Evolutionary conservation across 2,888 invertebrate species (phyloP).

Genomic region (Pachydiplax longipennis): DNA sequence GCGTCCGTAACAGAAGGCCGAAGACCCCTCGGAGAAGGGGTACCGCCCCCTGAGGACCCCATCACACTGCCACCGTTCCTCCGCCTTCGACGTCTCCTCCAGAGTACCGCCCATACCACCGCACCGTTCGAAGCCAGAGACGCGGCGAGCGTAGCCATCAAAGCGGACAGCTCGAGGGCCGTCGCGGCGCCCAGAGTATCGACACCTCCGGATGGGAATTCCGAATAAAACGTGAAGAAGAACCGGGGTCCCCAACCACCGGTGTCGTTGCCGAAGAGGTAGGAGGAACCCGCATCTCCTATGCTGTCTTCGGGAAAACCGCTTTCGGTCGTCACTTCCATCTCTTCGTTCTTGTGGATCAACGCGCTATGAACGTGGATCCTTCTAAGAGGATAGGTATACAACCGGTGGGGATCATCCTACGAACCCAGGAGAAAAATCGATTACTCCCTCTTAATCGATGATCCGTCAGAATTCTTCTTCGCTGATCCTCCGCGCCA

Average conservation of each 20-base stretch:
- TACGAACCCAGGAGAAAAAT: background rate
- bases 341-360: background rate
- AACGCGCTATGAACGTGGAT: background rate
- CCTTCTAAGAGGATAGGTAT: background rate
- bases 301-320: background rate
- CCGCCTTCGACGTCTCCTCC: conserved; percentile 64
- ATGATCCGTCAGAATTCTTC: background rate
- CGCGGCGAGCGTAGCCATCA: conserved; percentile 60
- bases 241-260: conserved; percentile 65
- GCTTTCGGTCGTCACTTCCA: background rate
- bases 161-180: conserved; percentile 59
- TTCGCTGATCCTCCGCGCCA: background rate
- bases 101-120: conserved; percentile 63
- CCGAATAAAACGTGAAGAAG: conserved; percentile 66
- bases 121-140: conserved; percentile 64
- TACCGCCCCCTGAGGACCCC: background rate
- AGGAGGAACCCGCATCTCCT: conserved; percentile 60
- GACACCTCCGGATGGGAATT: conserved; percentile 58
- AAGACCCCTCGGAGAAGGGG: conserved; percentile 8
- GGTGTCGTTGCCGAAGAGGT: conserved; percentile 62
- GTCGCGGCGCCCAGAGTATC: conserved; percentile 55
- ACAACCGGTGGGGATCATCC: background rate
- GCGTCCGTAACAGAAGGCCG: conserved; percentile 63
- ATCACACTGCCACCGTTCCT: conserved; percentile 2
- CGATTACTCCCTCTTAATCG: background rate